Evolutionary conservation across 2,797 vertebrate genomes (phyloP), one percentile per base, ranked within the genome.

Genomic region (Morus bassanus): DNA sequence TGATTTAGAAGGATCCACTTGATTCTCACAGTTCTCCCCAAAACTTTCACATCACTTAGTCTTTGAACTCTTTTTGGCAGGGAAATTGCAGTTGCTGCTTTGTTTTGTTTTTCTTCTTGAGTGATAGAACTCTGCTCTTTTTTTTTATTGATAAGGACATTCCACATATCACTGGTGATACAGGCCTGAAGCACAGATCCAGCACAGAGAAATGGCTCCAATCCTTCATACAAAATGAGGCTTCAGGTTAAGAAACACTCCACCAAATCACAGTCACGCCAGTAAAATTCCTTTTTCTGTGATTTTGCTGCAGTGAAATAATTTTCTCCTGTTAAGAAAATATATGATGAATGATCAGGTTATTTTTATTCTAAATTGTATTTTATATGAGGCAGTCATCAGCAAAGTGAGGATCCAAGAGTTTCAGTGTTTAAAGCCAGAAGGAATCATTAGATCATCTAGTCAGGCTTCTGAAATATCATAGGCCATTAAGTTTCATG

Each of bases 401-500:
- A 16, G 24, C 41, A 89, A 85, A 79, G 27, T 39, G 33, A 87
- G 24, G 30, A 89, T 86, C 43, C 43, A 77, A 91, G 35, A 77
- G 35, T 15, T 77, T 77, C 2, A 1, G 15, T 50, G 41, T 74
- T 83, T 89, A 92, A 95, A 95, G 78, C 72, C 68, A 70, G 70
- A 91, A 96, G 35, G 37, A 89, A 69, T 74, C 60, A 89, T 89
- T 88, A 92, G 70, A 74, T 87, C 53, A 70, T 61, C 81, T 64
- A 77, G 48, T 72, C 89, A 75, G 81, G 51, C 60, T 93, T 87
- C 88, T 78, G 63, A 95, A 88, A 88, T 61, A 91, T 73, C 81
- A 83, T 14, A 89, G 72, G 24, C 72, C 60, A 88, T 95, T 89
- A 92, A 83, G 68, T 88, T 96, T 94, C 84, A 70, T 88, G 75